These are phyloP conservation scores for Nyctibius bracteatus DNA, from an alignment of 2,113 vertebrate species.

Conservation along the genomic window DNA sequence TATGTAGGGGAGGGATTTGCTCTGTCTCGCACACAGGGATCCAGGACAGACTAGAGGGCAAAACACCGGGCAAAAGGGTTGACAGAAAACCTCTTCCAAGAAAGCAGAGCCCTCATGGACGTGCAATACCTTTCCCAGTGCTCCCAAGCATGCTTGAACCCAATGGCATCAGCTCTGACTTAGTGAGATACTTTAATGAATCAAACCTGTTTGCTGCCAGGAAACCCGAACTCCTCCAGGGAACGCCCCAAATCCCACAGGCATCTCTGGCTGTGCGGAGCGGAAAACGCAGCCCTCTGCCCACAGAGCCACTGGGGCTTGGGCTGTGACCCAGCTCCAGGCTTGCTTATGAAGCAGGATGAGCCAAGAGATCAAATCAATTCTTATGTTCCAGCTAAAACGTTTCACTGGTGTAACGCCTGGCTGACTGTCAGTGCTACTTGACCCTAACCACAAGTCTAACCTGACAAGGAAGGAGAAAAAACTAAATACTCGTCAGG, in stretches of 20 bases:
- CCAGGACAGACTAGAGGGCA: not conserved
- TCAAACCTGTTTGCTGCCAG: not conserved
- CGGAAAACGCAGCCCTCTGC: not conserved
- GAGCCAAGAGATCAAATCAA: constrained; percentile 8
- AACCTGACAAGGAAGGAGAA: not conserved
- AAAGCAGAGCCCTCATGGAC: not conserved
- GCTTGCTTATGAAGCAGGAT: not conserved
- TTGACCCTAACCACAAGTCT: not conserved
- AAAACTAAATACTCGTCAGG: fast-evolving
- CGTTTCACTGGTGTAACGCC: not conserved
- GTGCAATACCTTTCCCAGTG: not conserved
- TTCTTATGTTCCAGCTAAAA: not conserved
- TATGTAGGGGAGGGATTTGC: not conserved
- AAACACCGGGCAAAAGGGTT: not conserved
- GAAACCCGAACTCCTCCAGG: not conserved
- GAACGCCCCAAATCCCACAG: not conserved
- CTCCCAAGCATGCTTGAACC: not conserved
- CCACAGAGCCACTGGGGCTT: not conserved
- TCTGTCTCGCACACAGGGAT: not conserved
- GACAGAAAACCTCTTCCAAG: not conserved
- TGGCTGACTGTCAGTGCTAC: not conserved
- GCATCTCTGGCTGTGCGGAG: not conserved
- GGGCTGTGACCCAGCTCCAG: not conserved
- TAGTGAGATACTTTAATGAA: not conserved
- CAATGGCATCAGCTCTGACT: fast-evolving